phyloP scores from a whole-genome alignment of 2,113 vertebrate genomes.

The Dolichotis patagonum region DNA sequence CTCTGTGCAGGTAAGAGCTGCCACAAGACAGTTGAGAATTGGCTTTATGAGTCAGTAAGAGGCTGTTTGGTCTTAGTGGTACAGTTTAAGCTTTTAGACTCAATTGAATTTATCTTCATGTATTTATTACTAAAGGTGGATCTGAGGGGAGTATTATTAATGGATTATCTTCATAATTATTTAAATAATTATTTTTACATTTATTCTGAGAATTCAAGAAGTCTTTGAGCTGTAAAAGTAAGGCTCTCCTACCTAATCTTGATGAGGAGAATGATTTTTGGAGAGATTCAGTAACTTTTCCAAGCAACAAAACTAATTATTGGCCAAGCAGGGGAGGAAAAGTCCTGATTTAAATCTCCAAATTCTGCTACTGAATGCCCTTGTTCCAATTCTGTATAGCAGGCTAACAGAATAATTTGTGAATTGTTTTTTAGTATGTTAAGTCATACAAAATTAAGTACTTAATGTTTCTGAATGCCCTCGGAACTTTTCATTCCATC shows the following conservation, averaged over 20 bases:
- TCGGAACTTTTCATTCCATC: background rate
- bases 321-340: background rate
- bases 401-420: background rate
- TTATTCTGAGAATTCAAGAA: slow-evolving; percentile 16
- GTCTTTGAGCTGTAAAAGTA: background rate
- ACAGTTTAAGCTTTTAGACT: background rate
- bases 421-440: background rate
- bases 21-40: background rate
- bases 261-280: background rate
- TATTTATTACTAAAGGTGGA: slow-evolving; percentile 21
- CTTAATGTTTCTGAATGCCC: background rate
- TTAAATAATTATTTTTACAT: slow-evolving; percentile 24
- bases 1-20: background rate
- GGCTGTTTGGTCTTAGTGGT: background rate
- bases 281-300: background rate
- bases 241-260: background rate
- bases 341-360: background rate
- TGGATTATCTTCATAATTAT: background rate
- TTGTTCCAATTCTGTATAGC: background rate
- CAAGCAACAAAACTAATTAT: background rate
- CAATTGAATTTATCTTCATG: background rate
- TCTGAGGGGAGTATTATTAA: background rate
- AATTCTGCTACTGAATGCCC: background rate
- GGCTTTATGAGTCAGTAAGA: background rate
- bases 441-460: background rate